These are phyloP conservation scores for Thamnophis sirtalis DNA, from an alignment of 2,113 vertebrate genomes.

Conservation along the genomic window DNA sequence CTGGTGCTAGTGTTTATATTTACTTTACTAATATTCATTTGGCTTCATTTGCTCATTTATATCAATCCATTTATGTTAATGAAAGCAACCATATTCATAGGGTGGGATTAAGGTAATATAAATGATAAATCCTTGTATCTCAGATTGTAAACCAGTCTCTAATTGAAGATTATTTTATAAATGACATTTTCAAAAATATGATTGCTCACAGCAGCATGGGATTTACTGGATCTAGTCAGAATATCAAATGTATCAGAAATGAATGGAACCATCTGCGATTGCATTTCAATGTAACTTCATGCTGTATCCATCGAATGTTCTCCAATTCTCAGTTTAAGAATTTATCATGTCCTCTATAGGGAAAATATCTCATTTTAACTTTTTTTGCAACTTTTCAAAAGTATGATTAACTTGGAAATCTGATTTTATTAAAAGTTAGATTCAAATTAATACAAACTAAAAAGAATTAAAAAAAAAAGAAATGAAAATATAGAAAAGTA, in stretches of 20 bases:
- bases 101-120: neutral
- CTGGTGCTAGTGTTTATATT: neutral
- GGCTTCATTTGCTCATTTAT: neutral
- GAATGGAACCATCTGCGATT: neutral
- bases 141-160: neutral
- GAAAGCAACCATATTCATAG: neutral
- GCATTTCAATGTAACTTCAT: neutral
- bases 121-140: neutral
- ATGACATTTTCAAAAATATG: neutral
- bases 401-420: neutral
- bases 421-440: neutral
- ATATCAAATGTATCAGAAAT: neutral
- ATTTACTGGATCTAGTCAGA: neutral
- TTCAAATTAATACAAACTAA: too few species aligned
- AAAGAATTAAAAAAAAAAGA: too few species aligned
- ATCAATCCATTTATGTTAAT: neutral
- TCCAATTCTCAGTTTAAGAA: neutral
- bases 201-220: neutral
- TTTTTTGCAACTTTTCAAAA: neutral
- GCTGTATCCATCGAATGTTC: neutral
- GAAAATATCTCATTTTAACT: neutral
- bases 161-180: slow-evolving; percentile 5
- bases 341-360: neutral
- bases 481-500: too few species aligned
- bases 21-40: neutral